Base-by-base conservation (phyloP, 2,113 vertebrate genomes). In the Panurus biarmicus region DNA sequence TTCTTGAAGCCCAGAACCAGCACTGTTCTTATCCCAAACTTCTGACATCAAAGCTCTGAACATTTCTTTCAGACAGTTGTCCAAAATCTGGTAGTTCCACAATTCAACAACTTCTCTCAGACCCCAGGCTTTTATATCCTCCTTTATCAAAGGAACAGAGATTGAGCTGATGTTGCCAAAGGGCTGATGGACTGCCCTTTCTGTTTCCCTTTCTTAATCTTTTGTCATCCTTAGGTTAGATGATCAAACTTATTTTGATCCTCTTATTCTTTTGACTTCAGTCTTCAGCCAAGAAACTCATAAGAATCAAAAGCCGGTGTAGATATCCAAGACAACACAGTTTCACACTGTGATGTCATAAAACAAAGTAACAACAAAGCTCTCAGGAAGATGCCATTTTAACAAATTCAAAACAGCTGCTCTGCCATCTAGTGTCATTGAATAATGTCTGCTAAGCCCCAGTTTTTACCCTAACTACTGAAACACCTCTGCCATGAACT, bases 341-440 rank as follows among this genome's bases (percentile, higher is more conserved):
- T 65, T 91, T 80, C 36, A 69, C 71, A 50, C 23, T 57, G 15
- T 45, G 40, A 57, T 53, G 19, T 29, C 77, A 85, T 48, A 56
- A 80, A 86, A 50, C 36, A 57, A 57, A 86, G 21, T n/a, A 71
- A 22, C 12, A 71, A 14, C 29, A 74, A 78, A 57, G 25, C 11
- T 40, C 53, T 71, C 14, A 0, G 0, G 45, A 80, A 80, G 83
- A 64, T 84, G 54, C 5, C 28, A 38, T 72, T 80, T 83, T 47
- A 80, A 69, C 53, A 81, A 84, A 86, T 77, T 79, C 79, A 72
- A 86, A 95, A 57, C 85, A 92, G 65, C 79, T 91, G 85, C 82
- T 92, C 90, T 96, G 94, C 95, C 95, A 95, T 69, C 96, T 96
- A 96, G 94, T 93, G 95, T 95, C 82, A 61, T 17, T 75, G 36